A percentile compares a stretch with the other conserved stretches of the same genome.
Evolutionary conservation across 2,797 vertebrate genomes (phyloP).

Genomic region (Schizopygopsis pylzovi): DNA sequence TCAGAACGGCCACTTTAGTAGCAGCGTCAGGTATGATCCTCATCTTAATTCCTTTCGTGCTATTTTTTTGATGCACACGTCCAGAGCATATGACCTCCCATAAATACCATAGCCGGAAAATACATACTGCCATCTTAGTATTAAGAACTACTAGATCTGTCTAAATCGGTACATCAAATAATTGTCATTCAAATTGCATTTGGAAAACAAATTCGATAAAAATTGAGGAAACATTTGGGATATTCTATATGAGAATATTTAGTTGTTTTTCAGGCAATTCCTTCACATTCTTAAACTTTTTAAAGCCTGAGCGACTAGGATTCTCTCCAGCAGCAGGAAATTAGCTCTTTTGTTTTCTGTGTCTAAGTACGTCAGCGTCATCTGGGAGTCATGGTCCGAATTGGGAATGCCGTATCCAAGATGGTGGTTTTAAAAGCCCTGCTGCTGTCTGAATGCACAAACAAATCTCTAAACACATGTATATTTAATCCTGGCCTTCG

Average conservation of each 20-base stretch:
- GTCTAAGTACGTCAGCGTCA: slow-evolving; percentile 31
- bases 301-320: not conserved
- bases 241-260: not conserved
- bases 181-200: not conserved
- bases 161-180: not conserved
- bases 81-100: not conserved
- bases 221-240: not conserved
- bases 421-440: slow-evolving; percentile 40
- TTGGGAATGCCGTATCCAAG: slow-evolving; percentile 27
- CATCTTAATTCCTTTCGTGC: not conserved
- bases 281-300: not conserved
- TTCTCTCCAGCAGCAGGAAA: not conserved
- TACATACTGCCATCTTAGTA: not conserved
- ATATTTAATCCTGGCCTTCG: slow-evolving; percentile 74
- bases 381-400: slow-evolving; percentile 32
- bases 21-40: not conserved
- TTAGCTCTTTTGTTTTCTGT: not conserved
- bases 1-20: not conserved
- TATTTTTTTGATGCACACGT: not conserved
- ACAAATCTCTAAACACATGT: slow-evolving; percentile 54
- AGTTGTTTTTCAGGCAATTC: not conserved
- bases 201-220: not conserved
- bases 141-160: not conserved
- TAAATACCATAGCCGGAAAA: not conserved
- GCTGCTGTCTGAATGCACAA: slow-evolving; percentile 51